Base-by-base conservation (phyloP, 2,888 invertebrate species). In the Torymus tubicola region DNA sequence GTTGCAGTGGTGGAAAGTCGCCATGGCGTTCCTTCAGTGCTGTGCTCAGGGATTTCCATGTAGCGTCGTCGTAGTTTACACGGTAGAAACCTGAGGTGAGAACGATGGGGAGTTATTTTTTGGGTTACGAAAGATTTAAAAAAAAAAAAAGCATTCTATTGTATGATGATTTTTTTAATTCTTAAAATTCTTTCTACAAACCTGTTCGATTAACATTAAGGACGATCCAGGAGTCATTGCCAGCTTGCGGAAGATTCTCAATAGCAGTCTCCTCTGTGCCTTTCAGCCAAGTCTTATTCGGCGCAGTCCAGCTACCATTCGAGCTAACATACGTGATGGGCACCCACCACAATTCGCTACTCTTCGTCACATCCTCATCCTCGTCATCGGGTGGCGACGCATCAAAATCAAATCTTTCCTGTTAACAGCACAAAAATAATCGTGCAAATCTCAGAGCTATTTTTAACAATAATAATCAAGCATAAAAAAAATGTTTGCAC, bases 1-100 rank as follows among this genome's bases (percentile, higher is more conserved):
- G 88, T 83, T 93, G 93, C 53, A 91, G 88, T 0, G 90, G 86
- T 53, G 92, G 90, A 81, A 93, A 92, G n/a, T 81, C 88, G 31
- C 84, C 83, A 53, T 86, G 87, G 77, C 85, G 84, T 3, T 84
- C 70, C 2, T 14, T 11, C 14, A 81, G 55, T 2, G 68, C 55
- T 18, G 14, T 0, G n/a, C 12, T n/a, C 18, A 87, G 86, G 50
- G 87, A 83, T 63, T 81, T 78, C 89, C 89, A 89, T 83, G 87
- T 89, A 60, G 83, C 80, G 57, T 84, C 80, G 75, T 89, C 89
- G 82, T 89, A 89, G 81, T 89, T 87, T 2, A 89, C 88, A 8
- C 88, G 89, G 82, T 90, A 92, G 82, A 88, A 91, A 53, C 91
- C 91, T 91, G 84, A 11, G 85, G 10, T 77, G 12, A 11, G 14